Percentiles rank a stretch among this genome's conserved stretches.
These are phyloP conservation scores for Dasysyrphus tricinctus DNA, from an alignment of 2,888 invertebrate genomes.

Conservation along the genomic window DNA sequence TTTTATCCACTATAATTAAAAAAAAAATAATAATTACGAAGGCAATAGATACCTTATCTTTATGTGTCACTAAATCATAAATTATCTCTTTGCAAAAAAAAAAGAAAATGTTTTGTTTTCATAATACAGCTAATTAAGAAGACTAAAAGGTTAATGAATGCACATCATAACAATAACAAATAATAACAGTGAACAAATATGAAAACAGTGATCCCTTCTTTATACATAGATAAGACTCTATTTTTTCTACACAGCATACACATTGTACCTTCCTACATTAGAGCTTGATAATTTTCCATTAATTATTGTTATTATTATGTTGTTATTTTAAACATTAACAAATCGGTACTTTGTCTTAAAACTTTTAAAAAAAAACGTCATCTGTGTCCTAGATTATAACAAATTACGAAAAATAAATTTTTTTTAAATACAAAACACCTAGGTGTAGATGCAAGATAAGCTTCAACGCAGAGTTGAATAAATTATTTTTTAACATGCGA, in stretches of 20 bases:
- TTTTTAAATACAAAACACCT: background rate
- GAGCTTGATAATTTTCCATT: slow-evolving; percentile 10
- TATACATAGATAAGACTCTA: slow-evolving; percentile 7
- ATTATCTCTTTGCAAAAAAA: background rate
- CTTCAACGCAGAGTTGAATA: slow-evolving; percentile 17
- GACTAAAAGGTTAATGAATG: background rate
- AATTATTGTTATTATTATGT: slow-evolving; percentile 28
- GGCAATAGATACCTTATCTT: background rate
- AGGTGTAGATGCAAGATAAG: slow-evolving; percentile 15
- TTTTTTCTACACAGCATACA: background rate
- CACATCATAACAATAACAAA: slow-evolving; percentile 31
- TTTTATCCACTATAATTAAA: background rate
- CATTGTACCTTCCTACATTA: too few species aligned
- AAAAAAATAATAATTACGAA: background rate
- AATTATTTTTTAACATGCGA: slow-evolving; percentile 31
- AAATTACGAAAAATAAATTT: slow-evolving; percentile 6
- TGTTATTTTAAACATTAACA: background rate
- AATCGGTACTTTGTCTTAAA: background rate
- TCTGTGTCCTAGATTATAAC: slow-evolving; percentile 20
- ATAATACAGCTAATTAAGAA: background rate
- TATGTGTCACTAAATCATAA: slow-evolving; percentile 14
- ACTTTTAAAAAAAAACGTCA: background rate
- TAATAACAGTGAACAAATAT: background rate
- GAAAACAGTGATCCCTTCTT: slow-evolving; percentile 1
- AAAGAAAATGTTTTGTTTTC: background rate